Base-by-base conservation (phyloP, 2,797 vertebrate genomes). In the Gallirallus australis region DNA sequence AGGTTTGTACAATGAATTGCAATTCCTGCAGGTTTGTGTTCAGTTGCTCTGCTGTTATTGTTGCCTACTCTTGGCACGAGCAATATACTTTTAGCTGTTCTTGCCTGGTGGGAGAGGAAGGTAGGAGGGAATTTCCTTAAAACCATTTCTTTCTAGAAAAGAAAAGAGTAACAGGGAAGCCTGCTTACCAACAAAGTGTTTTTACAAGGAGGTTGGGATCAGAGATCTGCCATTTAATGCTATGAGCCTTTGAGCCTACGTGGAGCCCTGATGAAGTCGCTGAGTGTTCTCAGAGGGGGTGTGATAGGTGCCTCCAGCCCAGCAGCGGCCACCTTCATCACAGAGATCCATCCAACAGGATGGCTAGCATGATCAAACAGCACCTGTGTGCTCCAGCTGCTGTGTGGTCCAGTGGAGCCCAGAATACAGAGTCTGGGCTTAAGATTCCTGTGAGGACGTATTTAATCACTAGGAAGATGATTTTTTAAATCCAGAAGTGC, bases 311-410 rank as follows among this genome's bases (percentile, higher is more conserved):
- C 48, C 61, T 77, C n/a, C 56, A 71, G 9, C 40, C 82, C 57
- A 60, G 0, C 53, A 68, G 70, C 54, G 35, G 31, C 35, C 60
- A 9, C 9, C 21, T 54, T 68, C 52, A 17, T 64, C 20, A 9
- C 0, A 0, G 17, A 47, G 24, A 72, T 10, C 35, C 7, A 12
- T 77, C 66, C 18, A 40, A 35, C 3, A 28, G n/a, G 39, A 39
- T 52, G 30, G 59, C 35, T 19, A 17, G 24, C 11, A 15, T 20
- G 35, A 54, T 27, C 16, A 21, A 54, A 25, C 28, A 72, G 64
- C 15, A 13, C 30, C n/a, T 39, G 6, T 57, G 31, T 69, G n/a
- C 45, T 20, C 48, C 16, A 20, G 21, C 7, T 50, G 7, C 35
- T 73, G 13, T 16, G 28, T 39, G 60, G 12, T 31, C 33, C 33